Evolutionary conservation across 2,888 invertebrate genomes (phyloP), one percentile per base, ranked within the genome.

Genomic region (Drosophila diplacantha): DNA sequence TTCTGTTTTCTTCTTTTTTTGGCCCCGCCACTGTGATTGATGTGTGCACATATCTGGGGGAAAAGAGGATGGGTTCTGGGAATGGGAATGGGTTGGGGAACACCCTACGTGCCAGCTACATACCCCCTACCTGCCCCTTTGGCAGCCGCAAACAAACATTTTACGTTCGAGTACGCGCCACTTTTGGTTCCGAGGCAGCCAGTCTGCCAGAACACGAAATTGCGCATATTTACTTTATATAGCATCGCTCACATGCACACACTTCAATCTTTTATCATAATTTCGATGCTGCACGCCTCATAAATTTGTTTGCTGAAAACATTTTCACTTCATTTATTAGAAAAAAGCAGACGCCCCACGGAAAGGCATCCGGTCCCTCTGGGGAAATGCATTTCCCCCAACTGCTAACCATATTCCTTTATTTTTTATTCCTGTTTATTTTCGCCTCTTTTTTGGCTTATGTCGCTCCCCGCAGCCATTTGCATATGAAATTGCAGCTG

Each of bases 281-380:
- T 79, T 80, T 74, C 39, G 64, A 62, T 55, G 69, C 68, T 65
- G 66, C 76, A 77, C 65, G 82, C 69, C 69, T 74, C 82, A 83
- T 81, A 76, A 83, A 81, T 81, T 81, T 81, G 74, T 80, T 81
- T 83, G 73, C 76, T 59, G 60, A 73, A 71, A 79, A 70, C 80
- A 80, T 83, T 80, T 81, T 81, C 84, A 81, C 82, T 74, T 83
- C 82, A 80, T 80, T 83, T 80, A 74, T 83, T 81, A 66, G 73
- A 64, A 53, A 53, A 51, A 68, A 68, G 55, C 41, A 39, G 14
- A 37, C 39, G n/a, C 16, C 32, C 35, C 43, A 16, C 37, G 24
- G 24, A 38, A 46, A 24, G 49, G 39, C 37, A 34, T 5, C 24
- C 6, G 12, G 11, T n/a, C 20, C 44, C 46, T 12, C 22, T 34